Conservation (phyloP, 2,888 invertebrate genomes). For the Ophion obscuratus region DNA sequence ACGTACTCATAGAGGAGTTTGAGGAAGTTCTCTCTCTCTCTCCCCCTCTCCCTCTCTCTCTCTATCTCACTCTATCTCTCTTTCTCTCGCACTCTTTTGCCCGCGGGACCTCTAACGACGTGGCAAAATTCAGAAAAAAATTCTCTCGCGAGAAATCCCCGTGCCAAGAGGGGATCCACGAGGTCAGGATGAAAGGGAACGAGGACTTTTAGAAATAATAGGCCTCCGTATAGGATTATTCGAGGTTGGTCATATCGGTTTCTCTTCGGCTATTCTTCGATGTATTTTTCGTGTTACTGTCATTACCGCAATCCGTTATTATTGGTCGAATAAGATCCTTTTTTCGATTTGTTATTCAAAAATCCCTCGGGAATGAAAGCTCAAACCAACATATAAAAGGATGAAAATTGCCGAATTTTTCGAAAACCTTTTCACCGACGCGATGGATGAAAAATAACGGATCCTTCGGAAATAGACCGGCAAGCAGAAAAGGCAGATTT, state of each 20-base stretch:
- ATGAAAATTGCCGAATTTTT: background rate
- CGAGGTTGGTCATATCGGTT: too few species aligned
- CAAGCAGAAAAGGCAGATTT: too few species aligned
- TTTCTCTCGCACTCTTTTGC: background rate
- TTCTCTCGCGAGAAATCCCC: conserved; percentile 9
- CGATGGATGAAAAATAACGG: too few species aligned
- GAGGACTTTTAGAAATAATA: background rate
- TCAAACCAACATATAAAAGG: too few species aligned
- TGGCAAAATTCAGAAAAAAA: conserved; percentile 42
- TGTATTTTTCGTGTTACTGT: too few species aligned
- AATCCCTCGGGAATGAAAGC: too few species aligned
- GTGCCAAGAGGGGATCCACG: background rate
- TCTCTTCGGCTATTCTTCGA: too few species aligned
- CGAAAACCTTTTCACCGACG: background rate
- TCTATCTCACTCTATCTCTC: conserved; percentile 11
- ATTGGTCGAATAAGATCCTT: too few species aligned
- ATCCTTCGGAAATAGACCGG: too few species aligned
- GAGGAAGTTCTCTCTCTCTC: conserved; percentile 5
- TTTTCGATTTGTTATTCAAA: too few species aligned
- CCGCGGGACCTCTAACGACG: conserved; percentile 17
- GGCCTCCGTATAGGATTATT: background rate
- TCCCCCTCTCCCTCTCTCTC: conserved; percentile 30
- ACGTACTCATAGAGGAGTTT: conserved; percentile 2
- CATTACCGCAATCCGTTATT: too few species aligned
- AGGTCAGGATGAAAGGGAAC: conserved; percentile 22